Conservation (phyloP, 2,797 vertebrate genomes). For the Naso thynnoides region DNA sequence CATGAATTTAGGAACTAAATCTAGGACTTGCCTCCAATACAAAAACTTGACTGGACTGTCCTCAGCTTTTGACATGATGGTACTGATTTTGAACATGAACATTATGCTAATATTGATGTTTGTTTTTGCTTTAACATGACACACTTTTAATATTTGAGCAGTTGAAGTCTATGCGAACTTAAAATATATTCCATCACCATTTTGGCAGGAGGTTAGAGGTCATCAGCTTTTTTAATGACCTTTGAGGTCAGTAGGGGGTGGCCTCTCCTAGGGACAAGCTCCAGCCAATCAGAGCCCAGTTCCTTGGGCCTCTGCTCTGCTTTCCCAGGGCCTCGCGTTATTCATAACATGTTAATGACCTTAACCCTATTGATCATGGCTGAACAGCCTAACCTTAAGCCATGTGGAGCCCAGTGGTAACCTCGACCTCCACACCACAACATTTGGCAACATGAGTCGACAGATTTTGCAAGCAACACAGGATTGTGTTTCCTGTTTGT, state of each 20-base stretch:
- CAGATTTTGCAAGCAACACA: slow-evolving; percentile 51
- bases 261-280: slow-evolving; percentile 45
- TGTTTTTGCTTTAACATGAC: slow-evolving; percentile 35
- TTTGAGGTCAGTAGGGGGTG: slow-evolving; percentile 62
- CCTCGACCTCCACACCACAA: slow-evolving; percentile 50
- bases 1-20: too few species aligned
- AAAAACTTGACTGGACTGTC: neutral
- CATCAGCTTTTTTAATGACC: slow-evolving; percentile 66
- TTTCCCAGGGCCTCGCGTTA: slow-evolving; percentile 80
- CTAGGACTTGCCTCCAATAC: too few species aligned
- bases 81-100: slow-evolving; percentile 25
- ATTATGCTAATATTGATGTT: slow-evolving; percentile 21
- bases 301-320: slow-evolving; percentile 47
- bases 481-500: slow-evolving; percentile 28
- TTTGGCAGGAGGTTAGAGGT: slow-evolving; percentile 68
- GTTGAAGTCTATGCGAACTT: slow-evolving; percentile 48
- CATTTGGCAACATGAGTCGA: slow-evolving; percentile 57
- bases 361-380: slow-evolving; percentile 79
- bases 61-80: neutral
- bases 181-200: slow-evolving; percentile 57
- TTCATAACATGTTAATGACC: slow-evolving; percentile 86
- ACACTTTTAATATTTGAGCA: slow-evolving; percentile 50
- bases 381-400: slow-evolving; percentile 64
- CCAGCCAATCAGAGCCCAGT: slow-evolving; percentile 70
- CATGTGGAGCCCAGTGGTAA: slow-evolving; percentile 56